Evolutionary conservation across 2,888 invertebrate genomes (phyloP).

Genomic region (Drosophila nr. medialis): DNA sequence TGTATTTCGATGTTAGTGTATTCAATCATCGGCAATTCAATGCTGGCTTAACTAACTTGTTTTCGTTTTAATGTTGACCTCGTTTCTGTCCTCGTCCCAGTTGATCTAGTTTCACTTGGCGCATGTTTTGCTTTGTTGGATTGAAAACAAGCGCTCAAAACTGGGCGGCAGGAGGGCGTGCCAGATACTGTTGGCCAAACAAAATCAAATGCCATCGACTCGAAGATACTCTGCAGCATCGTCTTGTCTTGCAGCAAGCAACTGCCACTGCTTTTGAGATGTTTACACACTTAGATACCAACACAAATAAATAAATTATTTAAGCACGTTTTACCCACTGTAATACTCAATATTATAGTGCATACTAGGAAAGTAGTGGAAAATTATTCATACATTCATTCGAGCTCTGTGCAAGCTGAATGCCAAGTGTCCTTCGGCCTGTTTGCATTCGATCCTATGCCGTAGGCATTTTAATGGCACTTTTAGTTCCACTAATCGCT

Average conservation of each 20-base stretch:
- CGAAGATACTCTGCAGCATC: conserved; percentile 18
- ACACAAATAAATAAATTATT: background rate
- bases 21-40: conserved; percentile 15
- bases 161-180: conserved; percentile 16
- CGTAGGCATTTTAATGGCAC: conserved; percentile 72
- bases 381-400: conserved; percentile 41
- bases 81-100: conserved; percentile 48
- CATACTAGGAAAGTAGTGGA: conserved; percentile 23
- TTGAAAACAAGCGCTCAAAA: conserved; percentile 45
- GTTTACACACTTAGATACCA: background rate
- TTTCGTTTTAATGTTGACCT: conserved; percentile 16
- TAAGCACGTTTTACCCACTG: rapidly evolving
- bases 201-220: background rate
- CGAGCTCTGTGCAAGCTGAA: conserved; percentile 13
- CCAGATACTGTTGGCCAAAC: background rate
- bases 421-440: conserved; percentile 41
- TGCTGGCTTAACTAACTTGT: conserved; percentile 3
- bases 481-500: conserved; percentile 76
- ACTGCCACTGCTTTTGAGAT: too few species aligned
- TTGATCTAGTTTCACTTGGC: conserved; percentile 49
- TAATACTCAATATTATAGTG: background rate
- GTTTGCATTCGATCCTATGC: conserved; percentile 31
- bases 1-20: conserved; percentile 9
- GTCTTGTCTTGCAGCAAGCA: too few species aligned
- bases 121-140: conserved; percentile 33